These are phyloP conservation scores for Harpagoxenus sublaevis DNA, from an alignment of 2,888 invertebrate species.

Conservation along the genomic window DNA sequence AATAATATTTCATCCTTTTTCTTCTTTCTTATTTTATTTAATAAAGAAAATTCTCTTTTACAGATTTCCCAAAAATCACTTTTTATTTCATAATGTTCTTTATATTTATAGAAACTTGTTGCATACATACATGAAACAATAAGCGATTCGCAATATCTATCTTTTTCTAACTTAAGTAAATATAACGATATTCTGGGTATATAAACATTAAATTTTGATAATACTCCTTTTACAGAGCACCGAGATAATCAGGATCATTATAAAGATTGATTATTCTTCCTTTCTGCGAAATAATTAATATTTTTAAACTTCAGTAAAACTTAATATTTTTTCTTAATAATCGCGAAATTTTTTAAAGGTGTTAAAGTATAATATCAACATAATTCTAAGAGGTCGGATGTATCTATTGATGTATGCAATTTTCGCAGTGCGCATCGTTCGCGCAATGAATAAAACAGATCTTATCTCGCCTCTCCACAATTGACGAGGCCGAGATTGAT, in stretches of 20 bases:
- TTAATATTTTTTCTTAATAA: background rate
- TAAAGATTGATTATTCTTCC: background rate
- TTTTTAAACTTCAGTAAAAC: no score
- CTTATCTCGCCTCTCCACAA: background rate
- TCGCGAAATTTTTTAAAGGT: background rate
- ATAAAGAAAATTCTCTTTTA: background rate
- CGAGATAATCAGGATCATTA: background rate
- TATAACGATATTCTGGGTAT: background rate
- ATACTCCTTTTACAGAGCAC: background rate
- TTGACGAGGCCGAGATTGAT: conserved; percentile 25
- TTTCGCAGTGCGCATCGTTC: background rate
- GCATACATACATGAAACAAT: background rate
- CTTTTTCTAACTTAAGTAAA: background rate
- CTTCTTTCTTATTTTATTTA: background rate
- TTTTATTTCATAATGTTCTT: background rate
- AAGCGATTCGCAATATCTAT: background rate
- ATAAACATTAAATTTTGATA: background rate
- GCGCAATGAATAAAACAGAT: conserved; percentile 11
- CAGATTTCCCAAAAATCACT: background rate
- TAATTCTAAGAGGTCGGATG: background rate
- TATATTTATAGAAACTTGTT: background rate
- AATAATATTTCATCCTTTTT: background rate
- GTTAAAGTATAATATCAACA: background rate
- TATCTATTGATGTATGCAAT: background rate
- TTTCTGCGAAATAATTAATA: background rate